Base-by-base conservation (phyloP, 2,113 vertebrate species). In the Colius striatus region DNA sequence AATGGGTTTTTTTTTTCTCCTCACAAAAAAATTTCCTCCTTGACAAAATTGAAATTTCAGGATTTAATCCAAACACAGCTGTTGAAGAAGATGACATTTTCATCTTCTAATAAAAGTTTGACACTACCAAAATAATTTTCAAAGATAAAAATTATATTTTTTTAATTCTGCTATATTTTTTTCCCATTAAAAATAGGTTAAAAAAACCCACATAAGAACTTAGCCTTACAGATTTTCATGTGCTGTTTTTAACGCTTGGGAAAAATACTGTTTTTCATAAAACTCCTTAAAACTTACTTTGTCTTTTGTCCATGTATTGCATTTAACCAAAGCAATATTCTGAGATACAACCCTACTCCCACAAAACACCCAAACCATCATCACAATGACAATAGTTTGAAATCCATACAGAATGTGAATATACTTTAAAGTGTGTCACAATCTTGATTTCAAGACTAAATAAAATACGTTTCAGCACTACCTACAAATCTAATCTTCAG, bases 31-130 rank as follows among this genome's bases (percentile, higher is more conserved):
- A 55, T 16, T 66, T 91, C 29, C 36, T 95, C 51, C 66, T 77
- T 80, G 57, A 90, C 72, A 94, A 94, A 96, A 93, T 8, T 66
- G 70, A 83, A 87, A 74, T 91, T 94, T 94, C 76, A 92, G 68
- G 71, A 53, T 86, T 86, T 14, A 88, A 70, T 93, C 60, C 55
- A 94, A 96, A 85, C 60, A 92, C 30, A 86, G 72, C 67, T 25
- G 7, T 92, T 90, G 72, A 86, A 86, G 60, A 90, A 93, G 94
- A 92, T 21, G 3, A 51, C 65, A 92, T 77, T 81, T 90, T 86
- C 29, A 27, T 89, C 60, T 93, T 90, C 51, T 96, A 95, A 92
- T 94, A 48, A 93, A 78, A 77, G 94, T 94, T 90, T 88, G 72
- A 86, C 67, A 84, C 48, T 62, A 86, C 86, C 76, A 66, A 85